Base-by-base conservation (phyloP, 2,113 vertebrate species). In the Oryzias javanicus region DNA sequence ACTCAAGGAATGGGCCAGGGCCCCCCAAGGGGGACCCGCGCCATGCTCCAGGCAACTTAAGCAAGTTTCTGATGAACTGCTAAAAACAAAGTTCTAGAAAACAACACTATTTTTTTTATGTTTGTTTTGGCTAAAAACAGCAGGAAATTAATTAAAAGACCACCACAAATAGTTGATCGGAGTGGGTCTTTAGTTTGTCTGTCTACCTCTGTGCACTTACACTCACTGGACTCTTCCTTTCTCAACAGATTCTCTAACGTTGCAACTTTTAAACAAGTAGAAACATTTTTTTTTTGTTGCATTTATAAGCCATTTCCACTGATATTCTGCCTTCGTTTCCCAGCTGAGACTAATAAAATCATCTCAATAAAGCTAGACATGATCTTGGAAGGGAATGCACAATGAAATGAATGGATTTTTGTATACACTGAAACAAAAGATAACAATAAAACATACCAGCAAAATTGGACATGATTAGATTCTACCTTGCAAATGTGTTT, bases 291-390 rank as follows among this genome's bases (percentile, higher is more conserved):
- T 8, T 35, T 35, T 35, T 35, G 55, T 35, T 53, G 42, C 64
- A 70, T 80, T 27, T 61, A 53, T 76, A 71, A 70, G 73, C 78
- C 64, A 69, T 62, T 76, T 85, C 70, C 82, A 64, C 71, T 67
- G 35, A 56, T 49, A 53, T 45, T 60, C 45, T 20, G 41, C 57
- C 55, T 54, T 44, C 54, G 49, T 54, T 54, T 53, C 66, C 58
- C 67, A 69, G 67, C 69, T 68, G 71, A 82, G 60, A 70, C 78
- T 79, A 72, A 80, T 82, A 54, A 79, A 81, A 74, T 80, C 41
- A 64, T 80, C 80, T 76, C 81, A 86, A 87, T 82, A 84, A 77
- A 85, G 71, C 57, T 64, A 64, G 65, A 86, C 72, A 55, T 74
- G 64, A 69, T 79, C 69, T 56, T 72, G 65, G 70, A 69, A 60